Evolutionary conservation across 1,140 invertebrate genomes (phyloP).

Genomic region (Asobara japonica): DNA sequence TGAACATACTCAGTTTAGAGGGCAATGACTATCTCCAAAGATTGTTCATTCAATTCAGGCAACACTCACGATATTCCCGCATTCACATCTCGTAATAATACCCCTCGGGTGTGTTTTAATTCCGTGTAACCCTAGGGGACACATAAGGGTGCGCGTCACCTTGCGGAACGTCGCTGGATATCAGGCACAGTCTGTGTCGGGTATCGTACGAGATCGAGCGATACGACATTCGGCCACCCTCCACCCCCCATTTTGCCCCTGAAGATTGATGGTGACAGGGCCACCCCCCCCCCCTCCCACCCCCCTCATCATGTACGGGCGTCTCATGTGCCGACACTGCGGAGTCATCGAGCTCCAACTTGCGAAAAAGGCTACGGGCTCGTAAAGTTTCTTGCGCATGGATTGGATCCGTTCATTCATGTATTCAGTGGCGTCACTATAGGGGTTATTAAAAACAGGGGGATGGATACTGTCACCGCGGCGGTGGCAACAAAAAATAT

Average conservation of each 20-base stretch:
- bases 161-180: not conserved
- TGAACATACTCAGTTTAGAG: not conserved
- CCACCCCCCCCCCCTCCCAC: not conserved
- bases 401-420: not conserved
- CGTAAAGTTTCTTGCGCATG: not conserved
- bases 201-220: not conserved
- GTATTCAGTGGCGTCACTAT: not conserved
- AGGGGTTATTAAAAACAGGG: not conserved
- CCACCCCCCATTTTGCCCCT: slow-evolving; percentile 21
- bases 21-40: not conserved
- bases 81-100: not conserved
- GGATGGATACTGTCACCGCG: not conserved
- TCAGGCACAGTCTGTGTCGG: not conserved
- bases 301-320: not conserved
- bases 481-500: not conserved
- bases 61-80: not conserved
- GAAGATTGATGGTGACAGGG: slow-evolving; percentile 58
- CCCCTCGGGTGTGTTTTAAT: slow-evolving; percentile 1
- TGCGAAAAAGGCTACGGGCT: not conserved
- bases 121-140: not conserved
- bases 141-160: slow-evolving; percentile 6
- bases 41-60: not conserved
- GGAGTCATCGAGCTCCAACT: not conserved
- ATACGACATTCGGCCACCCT: slow-evolving; percentile 5
- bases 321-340: not conserved